Evolutionary conservation across 1,140 invertebrate genomes (phyloP), one percentile per base, ranked within the genome.

Genomic region (Eueides isabella): DNA sequence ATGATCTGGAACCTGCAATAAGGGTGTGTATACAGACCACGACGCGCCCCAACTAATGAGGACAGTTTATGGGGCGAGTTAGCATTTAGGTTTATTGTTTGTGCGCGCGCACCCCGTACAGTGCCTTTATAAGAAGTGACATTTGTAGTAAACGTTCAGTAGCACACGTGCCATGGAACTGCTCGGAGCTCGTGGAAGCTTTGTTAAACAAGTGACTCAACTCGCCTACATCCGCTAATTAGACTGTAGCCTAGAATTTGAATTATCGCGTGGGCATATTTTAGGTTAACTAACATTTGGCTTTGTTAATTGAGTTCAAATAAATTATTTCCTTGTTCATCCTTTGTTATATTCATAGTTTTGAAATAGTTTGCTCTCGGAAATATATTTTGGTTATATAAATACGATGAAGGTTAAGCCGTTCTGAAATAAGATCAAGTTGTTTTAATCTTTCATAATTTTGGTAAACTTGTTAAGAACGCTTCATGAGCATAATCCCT

Each of bases 41-140:
- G 88, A 75, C 86, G 85, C 90, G 86, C 90, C 90, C 88, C 90
- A 89, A 86, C 83, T 92, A 92, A 92, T 91, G 89, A 92, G 90
- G 86, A 80, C 83, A 85, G 80, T 91, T 90, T 92, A 90, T 90
- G 83, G 88, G 88, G 88, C 79, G 75, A 77, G 85, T 80, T 86
- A 82, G 84, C 85, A 86, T 90, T 88, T 87, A 87, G 83, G 75
- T 87, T 86, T 90, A 90, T 88, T 86, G 84, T 85, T 73, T 79
- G 41, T 91, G 90, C 90, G 90, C 89, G 90, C 90, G 90, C 90
- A 92, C 83, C 84, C 85, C 79, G 82, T 79, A 72, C 67, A 65
- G 62, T 41, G 65, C 76, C 79, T 86, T 88, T 91, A 92, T 88
- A 92, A 89, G 83, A 76, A 81, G 81, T 86, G 81, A 79, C 83